Evolutionary conservation across 2,797 vertebrate species (phyloP), one percentile per base, ranked within the genome.

Genomic region (Amniataba percoides): DNA sequence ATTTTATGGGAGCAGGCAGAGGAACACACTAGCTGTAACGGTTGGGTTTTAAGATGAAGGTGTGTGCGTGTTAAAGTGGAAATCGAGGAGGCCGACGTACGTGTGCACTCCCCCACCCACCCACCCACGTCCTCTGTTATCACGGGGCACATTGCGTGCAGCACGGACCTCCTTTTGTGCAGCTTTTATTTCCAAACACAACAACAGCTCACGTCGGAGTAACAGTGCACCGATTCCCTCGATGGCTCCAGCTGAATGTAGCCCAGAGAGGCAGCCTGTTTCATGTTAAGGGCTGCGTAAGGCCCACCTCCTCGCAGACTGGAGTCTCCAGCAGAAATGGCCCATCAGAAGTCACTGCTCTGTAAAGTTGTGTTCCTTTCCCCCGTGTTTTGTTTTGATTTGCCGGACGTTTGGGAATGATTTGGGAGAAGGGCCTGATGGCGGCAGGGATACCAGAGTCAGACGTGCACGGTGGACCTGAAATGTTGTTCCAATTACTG

Each of bases 401-500:
- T 90, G 85, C 88, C 53, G 78, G 90, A 91, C 88, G 89, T 95
- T 96, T 95, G 93, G 94, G 91, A 94, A 93, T 94, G 93, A 94
- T 96, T 96, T 95, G 75, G 92, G 86, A 92, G 83, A 89, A 87
- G 78, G 87, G 66, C 88, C 91, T 84, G 89, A 93, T 90, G 92
- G 89, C 85, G 83, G 88, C 90, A 87, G 88, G 92, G 90, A 94
- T 90, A 92, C 79, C 82, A 70, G 87, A 90, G 89, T 63, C 78
- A 89, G 90, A 93, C 83, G 74, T 89, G 82, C 82, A 66, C 69
- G 7, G 75, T 77, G 86, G 89, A 91, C 88, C 89, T 74, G 77
- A 93, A 96, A 95, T 91, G 92, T 94, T 95, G 93, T 95, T 95
- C 90, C 92, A 94, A 95, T 96, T 95, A 96, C 90, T 57, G 93